These are phyloP conservation scores for Griposia aprilina DNA, from an alignment of 2,888 invertebrate species.

Conservation along the genomic window DNA sequence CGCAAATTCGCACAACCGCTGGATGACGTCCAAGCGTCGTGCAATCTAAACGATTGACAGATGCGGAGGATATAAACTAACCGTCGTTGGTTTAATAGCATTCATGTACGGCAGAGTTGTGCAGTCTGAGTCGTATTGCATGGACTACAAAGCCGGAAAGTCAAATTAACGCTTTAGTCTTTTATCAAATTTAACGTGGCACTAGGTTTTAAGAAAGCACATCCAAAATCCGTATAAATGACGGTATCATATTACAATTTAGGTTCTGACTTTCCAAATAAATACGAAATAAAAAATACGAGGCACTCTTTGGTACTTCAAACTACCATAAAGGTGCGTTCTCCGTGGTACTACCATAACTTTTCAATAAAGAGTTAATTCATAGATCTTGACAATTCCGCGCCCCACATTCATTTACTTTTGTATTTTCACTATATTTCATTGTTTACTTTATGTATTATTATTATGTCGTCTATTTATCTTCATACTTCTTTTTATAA, in stretches of 20 bases:
- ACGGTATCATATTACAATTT: not conserved
- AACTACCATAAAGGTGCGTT: too few species aligned
- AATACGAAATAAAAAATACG: too few species aligned
- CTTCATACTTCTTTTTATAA: too few species aligned
- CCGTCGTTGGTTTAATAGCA: slow-evolving; percentile 3
- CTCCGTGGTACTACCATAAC: too few species aligned
- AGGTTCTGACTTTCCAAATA: not conserved
- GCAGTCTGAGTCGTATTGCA: not conserved
- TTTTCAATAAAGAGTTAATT: too few species aligned
- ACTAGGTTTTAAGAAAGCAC: not conserved
- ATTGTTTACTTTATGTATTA: too few species aligned
- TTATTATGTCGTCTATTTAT: too few species aligned
- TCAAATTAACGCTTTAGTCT: too few species aligned
- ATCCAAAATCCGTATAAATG: not conserved
- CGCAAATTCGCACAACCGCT: slow-evolving; percentile 44
- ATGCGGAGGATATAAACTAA: slow-evolving; percentile 26
- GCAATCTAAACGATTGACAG: slow-evolving; percentile 48
- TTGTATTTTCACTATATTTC: not conserved
- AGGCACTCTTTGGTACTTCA: too few species aligned
- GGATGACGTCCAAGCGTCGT: slow-evolving; percentile 47
- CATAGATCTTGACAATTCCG: too few species aligned
- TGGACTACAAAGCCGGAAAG: not conserved
- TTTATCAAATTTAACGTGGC: too few species aligned
- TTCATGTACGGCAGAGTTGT: slow-evolving; percentile 1
- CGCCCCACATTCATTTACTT: not conserved